A percentile compares a stretch with the other conserved stretches of the same genome.
These are phyloP conservation scores for Acrossocheilus fasciatus DNA, from an alignment of 2,797 vertebrate genomes.

Conservation along the genomic window DNA sequence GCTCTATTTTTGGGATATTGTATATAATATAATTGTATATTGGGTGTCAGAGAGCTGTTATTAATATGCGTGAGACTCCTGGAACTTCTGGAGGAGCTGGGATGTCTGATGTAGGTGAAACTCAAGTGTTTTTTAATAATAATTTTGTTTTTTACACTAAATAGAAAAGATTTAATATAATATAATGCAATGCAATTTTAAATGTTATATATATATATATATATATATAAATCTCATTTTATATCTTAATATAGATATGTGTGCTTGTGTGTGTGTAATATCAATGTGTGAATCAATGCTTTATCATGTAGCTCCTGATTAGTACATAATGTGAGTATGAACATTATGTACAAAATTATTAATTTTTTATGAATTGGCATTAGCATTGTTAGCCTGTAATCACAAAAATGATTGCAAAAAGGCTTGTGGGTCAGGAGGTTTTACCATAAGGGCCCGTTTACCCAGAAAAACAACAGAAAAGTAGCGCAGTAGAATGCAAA, in stretches of 20 bases:
- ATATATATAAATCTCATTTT: too few species aligned
- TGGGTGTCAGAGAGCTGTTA: neutral
- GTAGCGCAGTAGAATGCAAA: neutral
- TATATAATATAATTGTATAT: neutral
- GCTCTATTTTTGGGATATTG: neutral
- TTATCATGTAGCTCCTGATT: neutral
- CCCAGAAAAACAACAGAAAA: neutral
- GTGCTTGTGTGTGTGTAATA: neutral
- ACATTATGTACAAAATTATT: neutral
- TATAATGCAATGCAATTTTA: neutral
- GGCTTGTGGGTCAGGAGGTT: neutral
- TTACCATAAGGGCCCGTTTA: neutral
- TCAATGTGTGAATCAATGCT: neutral
- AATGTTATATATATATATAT: too few species aligned
- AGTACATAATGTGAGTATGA: neutral
- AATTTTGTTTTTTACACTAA: too few species aligned
- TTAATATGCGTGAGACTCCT: neutral
- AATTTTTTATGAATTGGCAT: too few species aligned
- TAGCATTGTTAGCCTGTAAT: too few species aligned
- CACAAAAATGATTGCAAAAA: too few species aligned
- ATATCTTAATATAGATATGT: too few species aligned
- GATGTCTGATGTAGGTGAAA: neutral
- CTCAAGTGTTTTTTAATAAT: neutral
- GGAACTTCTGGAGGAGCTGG: neutral
- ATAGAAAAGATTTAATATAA: too few species aligned